Percentiles rank a stretch among this genome's conserved stretches.
Conservation (phyloP, 1,140 invertebrate species). For the Leptinotarsa lineolata region DNA sequence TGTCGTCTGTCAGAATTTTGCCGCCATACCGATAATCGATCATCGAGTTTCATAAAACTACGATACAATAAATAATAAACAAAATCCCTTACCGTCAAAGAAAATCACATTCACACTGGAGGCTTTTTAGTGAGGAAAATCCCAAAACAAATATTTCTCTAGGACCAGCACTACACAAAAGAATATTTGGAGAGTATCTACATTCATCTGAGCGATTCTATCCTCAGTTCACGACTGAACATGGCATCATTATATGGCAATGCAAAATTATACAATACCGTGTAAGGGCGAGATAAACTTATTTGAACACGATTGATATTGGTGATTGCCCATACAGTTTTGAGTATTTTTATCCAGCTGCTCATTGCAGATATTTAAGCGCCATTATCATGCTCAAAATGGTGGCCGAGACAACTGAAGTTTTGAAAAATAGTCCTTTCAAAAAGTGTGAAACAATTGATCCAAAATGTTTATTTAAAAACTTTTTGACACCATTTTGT, state of each 20-base stretch:
- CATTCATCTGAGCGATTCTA: not conserved
- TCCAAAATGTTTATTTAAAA: no score
- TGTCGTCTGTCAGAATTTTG: no score
- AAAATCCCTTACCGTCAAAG: not conserved
- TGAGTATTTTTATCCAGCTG: not conserved
- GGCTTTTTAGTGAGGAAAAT: conserved; percentile 8
- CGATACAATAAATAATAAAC: not conserved
- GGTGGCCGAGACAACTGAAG: not conserved
- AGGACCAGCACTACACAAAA: not conserved
- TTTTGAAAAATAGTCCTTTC: no score
- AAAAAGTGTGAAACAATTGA: no score
- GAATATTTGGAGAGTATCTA: not conserved
- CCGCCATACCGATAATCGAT: no score
- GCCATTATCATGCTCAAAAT: not conserved
- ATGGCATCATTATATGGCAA: no score
- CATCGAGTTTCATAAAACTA: no score
- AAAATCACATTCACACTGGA: not conserved
- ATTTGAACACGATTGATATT: conserved; percentile 30
- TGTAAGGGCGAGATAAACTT: conserved; percentile 32
- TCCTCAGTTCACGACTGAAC: not conserved
- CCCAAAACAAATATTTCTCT: conserved; percentile 7
- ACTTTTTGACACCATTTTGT: no score
- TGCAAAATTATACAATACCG: conserved; percentile 20
- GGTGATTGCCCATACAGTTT: not conserved
- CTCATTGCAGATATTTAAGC: not conserved